Base-by-base conservation (phyloP, 2,113 vertebrate genomes). In the Microcebus jonahi region DNA sequence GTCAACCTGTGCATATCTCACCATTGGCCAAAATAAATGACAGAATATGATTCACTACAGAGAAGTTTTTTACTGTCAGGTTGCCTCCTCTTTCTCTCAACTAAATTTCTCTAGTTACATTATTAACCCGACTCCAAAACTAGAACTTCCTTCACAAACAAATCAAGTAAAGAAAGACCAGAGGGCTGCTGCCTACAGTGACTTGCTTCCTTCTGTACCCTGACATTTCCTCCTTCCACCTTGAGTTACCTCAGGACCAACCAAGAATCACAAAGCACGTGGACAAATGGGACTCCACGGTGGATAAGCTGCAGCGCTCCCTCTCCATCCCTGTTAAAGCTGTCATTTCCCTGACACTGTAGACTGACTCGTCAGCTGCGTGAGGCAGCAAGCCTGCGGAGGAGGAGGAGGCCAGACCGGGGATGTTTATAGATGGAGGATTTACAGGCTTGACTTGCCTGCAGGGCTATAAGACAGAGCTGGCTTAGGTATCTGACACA, bases 371-470 rank as follows among this genome's bases (percentile, higher is more conserved):
- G 93, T 97, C 97, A 97, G 87, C 63, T 91, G 45, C n/a, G 88
- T 57, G 90, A 97, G 80, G 94, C 83, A 97, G 57, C 20, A 61
- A 63, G 71, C 87, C 61, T 67, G 68, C 34, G 73, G 61, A 83
- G 63, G 57, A 83, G 63, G 57, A 95, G 53, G 29, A 75, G 45
- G 73, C 10, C 31, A 96, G 39, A 97, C 25, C 17, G 95, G 68
- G 31, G 91, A 81, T 97, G 73, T 88, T 97, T 95, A 88, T 3
- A 6, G 59, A 89, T 55, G 17, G 71, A 97, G 76, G 93, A 97
- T 98, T 98, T 98, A 98, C 27, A 20, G 83, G 25, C 5, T 86
- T 94, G 88, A 57, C 12, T 71, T 93, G n/a, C 75, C 34, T 94
- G 70, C 57, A 79, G 73, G 34, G 39, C 97, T 96, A 36, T 70